Conservation (phyloP, 2,888 invertebrate species). For the Cristatella mucedo region DNA sequence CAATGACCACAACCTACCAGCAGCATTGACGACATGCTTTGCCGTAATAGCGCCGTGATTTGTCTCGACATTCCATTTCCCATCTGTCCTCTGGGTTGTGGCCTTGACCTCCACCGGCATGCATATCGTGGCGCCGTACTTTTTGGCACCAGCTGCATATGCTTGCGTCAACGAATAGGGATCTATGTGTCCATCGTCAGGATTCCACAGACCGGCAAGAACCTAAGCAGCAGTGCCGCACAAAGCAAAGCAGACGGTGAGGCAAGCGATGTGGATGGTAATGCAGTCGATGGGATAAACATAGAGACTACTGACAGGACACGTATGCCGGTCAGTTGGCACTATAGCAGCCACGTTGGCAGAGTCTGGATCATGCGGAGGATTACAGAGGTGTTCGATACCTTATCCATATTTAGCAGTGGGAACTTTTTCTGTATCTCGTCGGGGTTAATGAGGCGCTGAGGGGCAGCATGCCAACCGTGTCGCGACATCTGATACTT, state of each 20-base stretch:
- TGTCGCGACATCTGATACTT: conserved; percentile 36
- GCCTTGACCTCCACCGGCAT: conserved; percentile 22
- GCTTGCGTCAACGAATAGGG: conserved; percentile 39
- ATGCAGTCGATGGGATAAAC: no score
- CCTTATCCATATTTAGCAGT: conserved; percentile 32
- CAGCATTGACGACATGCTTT: conserved; percentile 38
- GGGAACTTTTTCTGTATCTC: conserved; percentile 33
- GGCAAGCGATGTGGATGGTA: no score
- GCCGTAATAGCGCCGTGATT: conserved; percentile 26
- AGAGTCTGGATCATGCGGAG: no score
- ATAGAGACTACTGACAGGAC: no score
- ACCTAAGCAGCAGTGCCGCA: no score
- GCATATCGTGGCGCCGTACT: conserved; percentile 30
- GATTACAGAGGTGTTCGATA: conserved; percentile 13
- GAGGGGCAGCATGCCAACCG: conserved; percentile 31
- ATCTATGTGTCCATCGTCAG: conserved; percentile 40
- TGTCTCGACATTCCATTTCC: conserved; percentile 32
- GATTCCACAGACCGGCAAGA: conserved; percentile 36
- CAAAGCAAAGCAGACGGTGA: no score
- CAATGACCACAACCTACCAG: conserved; percentile 19
- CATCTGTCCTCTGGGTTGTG: conserved; percentile 20
- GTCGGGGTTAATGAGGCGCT: conserved; percentile 27
- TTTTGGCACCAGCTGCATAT: conserved; percentile 36
- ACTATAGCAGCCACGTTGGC: no score
- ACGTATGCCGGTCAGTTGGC: no score